Conservation (phyloP, 2,797 vertebrate genomes). For the Pelodytes ibericus region DNA sequence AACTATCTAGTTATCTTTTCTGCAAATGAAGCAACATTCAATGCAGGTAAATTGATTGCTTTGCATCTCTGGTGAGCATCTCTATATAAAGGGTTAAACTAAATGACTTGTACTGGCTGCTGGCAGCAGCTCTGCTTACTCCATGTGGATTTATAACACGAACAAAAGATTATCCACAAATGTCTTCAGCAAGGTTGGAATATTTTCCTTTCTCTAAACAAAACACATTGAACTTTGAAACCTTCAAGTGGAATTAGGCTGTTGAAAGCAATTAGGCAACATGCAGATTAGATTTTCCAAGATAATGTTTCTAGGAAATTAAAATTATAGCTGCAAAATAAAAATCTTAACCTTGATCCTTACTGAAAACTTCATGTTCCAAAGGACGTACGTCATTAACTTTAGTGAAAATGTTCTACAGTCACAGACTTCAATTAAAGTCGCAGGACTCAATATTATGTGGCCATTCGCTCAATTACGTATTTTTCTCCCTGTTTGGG, state of each 20-base stretch:
- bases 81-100: not conserved
- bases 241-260: not conserved
- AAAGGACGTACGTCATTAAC: not conserved
- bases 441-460: not conserved
- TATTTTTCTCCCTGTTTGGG: not conserved
- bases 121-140: not conserved
- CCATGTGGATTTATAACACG: not conserved
- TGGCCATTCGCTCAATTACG: too few species aligned
- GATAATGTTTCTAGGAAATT: not conserved
- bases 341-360: not conserved
- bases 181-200: conserved; percentile 16
- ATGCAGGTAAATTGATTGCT: too few species aligned
- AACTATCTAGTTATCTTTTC: too few species aligned
- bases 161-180: not conserved
- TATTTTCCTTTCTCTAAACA: conserved; percentile 1
- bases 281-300: not conserved
- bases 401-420: not conserved
- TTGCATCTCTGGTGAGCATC: too few species aligned
- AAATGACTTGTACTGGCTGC: not conserved
- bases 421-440: not conserved
- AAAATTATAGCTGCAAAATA: not conserved
- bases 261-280: not conserved
- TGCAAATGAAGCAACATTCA: too few species aligned
- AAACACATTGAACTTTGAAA: conserved; percentile 1
- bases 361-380: not conserved